Percentiles rank a stretch among this genome's conserved stretches.
Evolutionary conservation across 2,113 vertebrate genomes (phyloP).

Genomic region (Equus przewalskii): DNA sequence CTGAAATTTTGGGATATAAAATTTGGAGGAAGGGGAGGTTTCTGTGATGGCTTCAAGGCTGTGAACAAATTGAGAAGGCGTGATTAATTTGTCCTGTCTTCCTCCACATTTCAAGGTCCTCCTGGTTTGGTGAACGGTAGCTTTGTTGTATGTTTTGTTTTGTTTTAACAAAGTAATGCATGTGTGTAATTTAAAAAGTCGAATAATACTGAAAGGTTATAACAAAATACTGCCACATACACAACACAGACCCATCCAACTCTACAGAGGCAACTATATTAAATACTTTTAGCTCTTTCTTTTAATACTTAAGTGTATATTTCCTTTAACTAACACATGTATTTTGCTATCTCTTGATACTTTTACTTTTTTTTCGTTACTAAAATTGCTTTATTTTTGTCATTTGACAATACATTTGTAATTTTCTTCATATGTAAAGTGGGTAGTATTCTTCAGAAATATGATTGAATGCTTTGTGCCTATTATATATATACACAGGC

Average conservation of each 20-base stretch:
- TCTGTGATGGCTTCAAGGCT: neutral
- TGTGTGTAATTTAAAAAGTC: neutral
- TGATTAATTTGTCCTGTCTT: neutral
- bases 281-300: neutral
- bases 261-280: neutral
- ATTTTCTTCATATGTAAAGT: neutral
- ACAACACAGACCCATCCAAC: neutral
- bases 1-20: conserved; percentile 2
- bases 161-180: neutral
- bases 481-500: neutral
- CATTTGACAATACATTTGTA: neutral
- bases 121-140: neutral
- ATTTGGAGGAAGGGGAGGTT: neutral
- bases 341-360: neutral
- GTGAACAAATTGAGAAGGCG: neutral
- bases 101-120: neutral
- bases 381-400: neutral
- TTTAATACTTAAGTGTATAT: neutral
- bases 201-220: neutral
- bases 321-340: neutral
- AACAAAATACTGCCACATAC: neutral
- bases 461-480: neutral
- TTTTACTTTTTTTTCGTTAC: neutral
- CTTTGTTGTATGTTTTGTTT: conserved; percentile 35
- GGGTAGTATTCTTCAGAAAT: neutral